Evolutionary conservation across 2,797 vertebrate genomes (phyloP).

Genomic region (Lutjanus campechanus): DNA sequence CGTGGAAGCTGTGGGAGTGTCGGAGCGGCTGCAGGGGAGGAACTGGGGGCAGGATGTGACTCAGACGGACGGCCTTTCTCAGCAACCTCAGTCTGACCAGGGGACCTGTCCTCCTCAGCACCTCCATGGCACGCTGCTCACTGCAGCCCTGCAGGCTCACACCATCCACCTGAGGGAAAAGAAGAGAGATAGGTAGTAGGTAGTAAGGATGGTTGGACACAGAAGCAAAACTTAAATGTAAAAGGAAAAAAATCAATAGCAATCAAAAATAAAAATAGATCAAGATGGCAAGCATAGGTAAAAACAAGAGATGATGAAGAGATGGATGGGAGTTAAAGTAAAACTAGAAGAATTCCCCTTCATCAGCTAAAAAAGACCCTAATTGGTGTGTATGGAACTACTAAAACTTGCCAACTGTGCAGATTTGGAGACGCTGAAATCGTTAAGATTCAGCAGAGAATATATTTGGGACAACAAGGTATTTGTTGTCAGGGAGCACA

Average conservation of each 20-base stretch:
- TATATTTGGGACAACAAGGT: constrained; percentile 37
- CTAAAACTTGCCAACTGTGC: constrained; percentile 49
- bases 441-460: constrained; percentile 51
- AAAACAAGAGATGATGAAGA: constrained; percentile 37
- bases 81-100: constrained; percentile 88
- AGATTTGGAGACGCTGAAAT: constrained; percentile 52
- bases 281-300: constrained; percentile 9
- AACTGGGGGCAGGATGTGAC: constrained; percentile 74
- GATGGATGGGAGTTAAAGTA: constrained; percentile 21
- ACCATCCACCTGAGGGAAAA: constrained; percentile 89
- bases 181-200: neutral
- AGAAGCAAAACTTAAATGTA: constrained; percentile 3
- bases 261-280: constrained; percentile 31
- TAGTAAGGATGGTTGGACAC: neutral
- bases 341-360: constrained; percentile 45
- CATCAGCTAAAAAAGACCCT: constrained; percentile 59
- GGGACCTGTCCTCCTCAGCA: constrained; percentile 90
- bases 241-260: constrained; percentile 40
- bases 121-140: constrained; percentile 92
- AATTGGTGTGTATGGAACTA: constrained; percentile 44
- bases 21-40: constrained; percentile 69
- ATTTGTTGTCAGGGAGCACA: constrained; percentile 40
- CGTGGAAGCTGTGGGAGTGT: constrained; percentile 77
- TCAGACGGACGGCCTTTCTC: constrained; percentile 83
- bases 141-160: constrained; percentile 93